These are phyloP conservation scores for Oxyteleia sp. DNA, from an alignment of 2,888 invertebrate species.

Conservation along the genomic window DNA sequence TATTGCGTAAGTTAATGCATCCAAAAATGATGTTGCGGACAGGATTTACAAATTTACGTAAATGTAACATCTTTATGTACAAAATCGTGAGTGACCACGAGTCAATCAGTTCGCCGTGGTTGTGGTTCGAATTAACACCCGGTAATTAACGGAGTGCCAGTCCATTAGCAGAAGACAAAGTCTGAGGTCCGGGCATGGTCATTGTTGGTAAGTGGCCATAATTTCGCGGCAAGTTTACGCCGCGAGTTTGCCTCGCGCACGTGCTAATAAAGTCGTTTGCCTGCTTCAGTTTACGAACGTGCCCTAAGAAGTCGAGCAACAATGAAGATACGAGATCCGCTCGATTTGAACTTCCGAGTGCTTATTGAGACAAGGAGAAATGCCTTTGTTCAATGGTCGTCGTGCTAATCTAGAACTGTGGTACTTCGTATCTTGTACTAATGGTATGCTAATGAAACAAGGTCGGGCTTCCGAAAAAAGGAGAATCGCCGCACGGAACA, in stretches of 20 bases:
- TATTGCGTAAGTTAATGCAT: too few relatives aligned
- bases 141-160: constrained; percentile 84
- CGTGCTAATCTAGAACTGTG: constrained; percentile 66
- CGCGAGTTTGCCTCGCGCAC: constrained; percentile 71
- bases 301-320: constrained; percentile 70
- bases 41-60: background rate
- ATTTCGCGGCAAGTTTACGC: constrained; percentile 76
- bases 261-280: constrained; percentile 75
- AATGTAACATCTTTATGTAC: constrained; percentile 53
- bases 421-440: constrained; percentile 60
- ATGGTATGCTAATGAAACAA: constrained; percentile 67
- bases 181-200: constrained; percentile 72
- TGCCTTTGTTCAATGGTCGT: constrained; percentile 67
- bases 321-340: constrained; percentile 57
- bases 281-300: constrained; percentile 64
- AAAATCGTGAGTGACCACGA: constrained; percentile 42
- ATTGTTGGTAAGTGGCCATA: constrained; percentile 80
- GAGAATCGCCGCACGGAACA: constrained; percentile 25
- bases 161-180: constrained; percentile 83
- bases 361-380: constrained; percentile 62
- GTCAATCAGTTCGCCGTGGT: constrained; percentile 53
- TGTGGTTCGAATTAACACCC: constrained; percentile 81
- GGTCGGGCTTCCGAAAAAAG: constrained; percentile 61
- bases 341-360: constrained; percentile 65
- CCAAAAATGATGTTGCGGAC: too few relatives aligned